Evolutionary conservation across 1,140 invertebrate genomes (phyloP).

Genomic region (Heliothis subflexa): DNA sequence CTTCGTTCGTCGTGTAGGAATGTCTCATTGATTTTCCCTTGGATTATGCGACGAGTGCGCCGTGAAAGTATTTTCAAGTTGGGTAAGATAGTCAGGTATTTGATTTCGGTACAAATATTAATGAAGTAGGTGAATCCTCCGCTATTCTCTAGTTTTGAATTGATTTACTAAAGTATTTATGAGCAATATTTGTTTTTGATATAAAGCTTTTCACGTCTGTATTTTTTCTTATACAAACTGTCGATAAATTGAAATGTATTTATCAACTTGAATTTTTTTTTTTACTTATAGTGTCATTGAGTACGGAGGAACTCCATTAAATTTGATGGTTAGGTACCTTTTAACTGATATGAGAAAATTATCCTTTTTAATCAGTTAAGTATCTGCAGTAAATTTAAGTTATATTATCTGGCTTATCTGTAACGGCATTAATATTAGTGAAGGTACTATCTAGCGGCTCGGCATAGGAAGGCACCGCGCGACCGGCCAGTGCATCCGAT

Average conservation of each 20-base stretch:
- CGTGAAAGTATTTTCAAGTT: conserved; percentile 77
- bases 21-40: conserved; percentile 68
- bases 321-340: conserved; percentile 7
- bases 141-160: conserved; percentile 1
- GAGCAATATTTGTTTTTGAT: background rate
- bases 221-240: background rate
- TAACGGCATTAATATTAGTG: conserved; percentile 49
- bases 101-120: conserved; percentile 71
- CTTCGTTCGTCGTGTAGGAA: conserved; percentile 66
- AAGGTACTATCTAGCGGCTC: conserved; percentile 32
- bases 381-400: conserved; percentile 46
- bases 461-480: conserved; percentile 8
- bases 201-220: background rate
- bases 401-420: conserved; percentile 43
- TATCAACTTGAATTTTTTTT: background rate
- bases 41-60: conserved; percentile 57
- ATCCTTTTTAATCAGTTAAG: conserved; percentile 44
- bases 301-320: conserved; percentile 23
- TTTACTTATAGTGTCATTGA: conserved; percentile 7
- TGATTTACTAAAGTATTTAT: background rate
- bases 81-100: conserved; percentile 51
- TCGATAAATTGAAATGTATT: background rate
- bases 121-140: conserved; percentile 73
- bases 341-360: conserved; percentile 42
- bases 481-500: conserved; percentile 16